Base-by-base conservation (phyloP, 2,113 vertebrate species). In the Lagopus muta region DNA sequence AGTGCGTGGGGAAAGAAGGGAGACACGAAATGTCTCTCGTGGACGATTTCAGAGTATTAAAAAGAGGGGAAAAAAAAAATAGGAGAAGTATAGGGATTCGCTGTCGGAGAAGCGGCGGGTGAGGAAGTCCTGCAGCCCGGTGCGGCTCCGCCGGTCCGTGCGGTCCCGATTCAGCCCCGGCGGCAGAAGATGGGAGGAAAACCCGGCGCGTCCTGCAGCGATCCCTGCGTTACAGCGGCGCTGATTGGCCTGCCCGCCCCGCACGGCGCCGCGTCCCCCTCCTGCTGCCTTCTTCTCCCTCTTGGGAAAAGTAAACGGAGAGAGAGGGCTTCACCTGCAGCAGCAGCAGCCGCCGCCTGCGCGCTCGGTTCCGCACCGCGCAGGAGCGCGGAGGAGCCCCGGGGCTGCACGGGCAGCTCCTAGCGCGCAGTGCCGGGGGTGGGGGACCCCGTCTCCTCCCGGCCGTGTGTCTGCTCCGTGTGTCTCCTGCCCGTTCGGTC, bases 221-320 rank as follows among this genome's bases (percentile, higher is more conserved):
- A 28, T 73, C 66, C 80, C 81, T 88, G 94, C 45, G 89, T 89
- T 82, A 90, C 11, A 92, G 95, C 97, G 95, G 86, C 95, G 78
- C 94, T 42, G 97, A 81, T 89, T 76, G 88, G 95, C 94, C 92
- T 77, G 96, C 95, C 84, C 79, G 87, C 22, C 94, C 48, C 86
- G 85, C 95, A 45, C 86, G 47, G 93, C 70, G 27, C 71, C 94
- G 73, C 95, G 97, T 97, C 91, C 82, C 88, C 90, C 90, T 74
- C 76, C 83, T 67, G 93, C 83, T 62, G 89, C 86, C 79, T 88
- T 70, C 79, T 84, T 82, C 64, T 83, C 70, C 71, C 95, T 85
- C 90, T 72, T 52, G 93, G 91, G 95, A 75, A 91, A 96, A 95
- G 74, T 94, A 95, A 91, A 81, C 50, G 89, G 82, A 90, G 69